Conservation (phyloP, 1,140 invertebrate species). For the Himalopsyche phryganea region DNA sequence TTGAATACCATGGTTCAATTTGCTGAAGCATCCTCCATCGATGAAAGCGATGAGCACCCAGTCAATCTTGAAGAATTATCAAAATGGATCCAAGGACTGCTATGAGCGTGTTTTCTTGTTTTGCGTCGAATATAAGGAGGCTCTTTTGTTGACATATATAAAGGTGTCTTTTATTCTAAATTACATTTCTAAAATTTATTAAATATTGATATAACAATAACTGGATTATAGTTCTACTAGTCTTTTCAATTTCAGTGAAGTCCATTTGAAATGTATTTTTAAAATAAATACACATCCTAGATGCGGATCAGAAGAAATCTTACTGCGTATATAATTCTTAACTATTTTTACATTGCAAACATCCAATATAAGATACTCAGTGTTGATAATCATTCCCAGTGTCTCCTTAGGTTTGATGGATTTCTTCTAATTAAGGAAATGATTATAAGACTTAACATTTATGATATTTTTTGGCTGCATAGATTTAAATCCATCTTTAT, state of each 20-base stretch:
- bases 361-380: not conserved
- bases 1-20: constrained; percentile 68
- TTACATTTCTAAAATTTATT: no score
- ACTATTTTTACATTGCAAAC: no score
- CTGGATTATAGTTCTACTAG: no score
- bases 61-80: constrained; percentile 58
- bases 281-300: no score
- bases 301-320: no score
- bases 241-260: no score
- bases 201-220: no score
- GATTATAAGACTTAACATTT: not conserved
- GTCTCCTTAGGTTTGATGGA: not conserved
- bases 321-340: no score
- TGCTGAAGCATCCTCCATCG: constrained; percentile 65
- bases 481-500: not conserved
- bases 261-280: no score
- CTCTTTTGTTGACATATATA: no score
- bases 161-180: no score
- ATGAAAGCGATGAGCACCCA: constrained; percentile 54
- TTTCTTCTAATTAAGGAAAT: not conserved
- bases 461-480: not conserved
- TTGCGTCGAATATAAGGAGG: not conserved
- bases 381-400: not conserved
- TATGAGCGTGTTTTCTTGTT: constrained; percentile 46
- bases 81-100: constrained; percentile 55